Base-by-base conservation (phyloP, 92 coral and sea anemone genomes). In the Epizoanthus ramosus region DNA sequence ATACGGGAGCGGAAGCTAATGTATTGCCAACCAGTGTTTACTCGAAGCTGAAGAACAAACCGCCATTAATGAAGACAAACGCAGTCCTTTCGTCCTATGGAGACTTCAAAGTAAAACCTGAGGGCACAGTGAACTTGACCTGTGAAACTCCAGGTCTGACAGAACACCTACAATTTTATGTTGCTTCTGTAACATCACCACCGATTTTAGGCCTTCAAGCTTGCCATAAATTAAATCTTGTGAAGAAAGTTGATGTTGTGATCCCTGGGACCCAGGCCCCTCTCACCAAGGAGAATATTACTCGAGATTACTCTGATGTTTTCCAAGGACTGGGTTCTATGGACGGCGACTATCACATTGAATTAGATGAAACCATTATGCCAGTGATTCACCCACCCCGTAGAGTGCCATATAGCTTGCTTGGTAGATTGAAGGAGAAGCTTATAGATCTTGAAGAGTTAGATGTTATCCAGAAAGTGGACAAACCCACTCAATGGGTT, bases 21-120 rank as follows among this genome's bases (percentile, higher is more conserved):
- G 76, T 75, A 3, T 84, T 84, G 75, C 76, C 76, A 41, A 45
- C 41, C 69, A 21, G 73, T 50, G 68, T 84, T 54, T 85, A 67
- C 57, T 75, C 33, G 22, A 33, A 75, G 73, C 57, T 75, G 73
- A 76, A 54, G 52, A 56, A 85, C 17, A 85, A 85, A 65, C 73
- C 88, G 24, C 83, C 83, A 25, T 47, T 76, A 15, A 41, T 64
- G 70, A 65, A 76, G 22, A 75, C 84, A 61, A 75, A 74, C 21
- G 79, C 81, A 13, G 71, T 85, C 73, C 79, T 85, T 41, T 76
- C 63, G n/a, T 68, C 79, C n/a, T 75, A 85, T 75, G 63, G 84
- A 74, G 87, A 73, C 15, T 84, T 84, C 79, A 58, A 73, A 63
- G 87, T 74, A 18, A 85, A 85, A 56, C 88, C 83, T 57, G 56